Percentiles rank a stretch among this genome's conserved stretches.
Evolutionary conservation across 2,797 vertebrate species (phyloP).

Genomic region (Masticophis lateralis): DNA sequence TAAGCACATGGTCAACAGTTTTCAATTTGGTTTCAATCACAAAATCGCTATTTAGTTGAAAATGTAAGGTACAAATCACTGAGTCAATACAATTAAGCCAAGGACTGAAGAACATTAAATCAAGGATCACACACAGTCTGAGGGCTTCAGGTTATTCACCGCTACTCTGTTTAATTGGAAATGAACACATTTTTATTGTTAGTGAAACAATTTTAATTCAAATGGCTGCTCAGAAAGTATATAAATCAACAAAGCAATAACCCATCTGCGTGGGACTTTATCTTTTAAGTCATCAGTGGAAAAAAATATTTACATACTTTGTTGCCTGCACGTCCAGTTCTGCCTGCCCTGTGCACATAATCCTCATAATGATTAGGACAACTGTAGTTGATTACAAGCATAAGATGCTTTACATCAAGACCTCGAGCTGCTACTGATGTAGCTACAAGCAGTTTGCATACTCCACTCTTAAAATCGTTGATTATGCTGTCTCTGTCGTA

Average conservation of each 20-base stretch:
- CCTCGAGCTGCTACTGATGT: constrained; percentile 95
- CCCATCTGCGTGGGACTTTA: neutral
- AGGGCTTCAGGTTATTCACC: neutral
- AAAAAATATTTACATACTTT: constrained; percentile 75
- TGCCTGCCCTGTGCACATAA: constrained; percentile 94
- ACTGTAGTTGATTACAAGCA: constrained; percentile 94
- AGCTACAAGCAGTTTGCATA: constrained; percentile 93
- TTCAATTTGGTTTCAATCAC: neutral
- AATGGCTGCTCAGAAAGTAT: neutral
- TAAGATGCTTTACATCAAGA: constrained; percentile 93
- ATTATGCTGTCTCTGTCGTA: constrained; percentile 98
- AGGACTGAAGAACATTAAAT: neutral
- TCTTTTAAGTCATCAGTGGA: neutral
- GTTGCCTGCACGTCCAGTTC: constrained; percentile 95
- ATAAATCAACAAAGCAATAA: neutral
- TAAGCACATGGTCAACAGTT: neutral
- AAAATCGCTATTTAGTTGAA: neutral
- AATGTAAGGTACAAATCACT: neutral
- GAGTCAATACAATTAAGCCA: neutral
- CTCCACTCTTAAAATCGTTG: constrained; percentile 96
- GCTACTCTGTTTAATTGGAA: neutral
- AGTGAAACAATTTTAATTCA: neutral
- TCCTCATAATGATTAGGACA: constrained; percentile 99
- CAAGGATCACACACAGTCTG: neutral
- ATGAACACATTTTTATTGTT: neutral